Evolutionary conservation across 2,113 vertebrate genomes (phyloP).

Genomic region (Engystomops pustulosus): DNA sequence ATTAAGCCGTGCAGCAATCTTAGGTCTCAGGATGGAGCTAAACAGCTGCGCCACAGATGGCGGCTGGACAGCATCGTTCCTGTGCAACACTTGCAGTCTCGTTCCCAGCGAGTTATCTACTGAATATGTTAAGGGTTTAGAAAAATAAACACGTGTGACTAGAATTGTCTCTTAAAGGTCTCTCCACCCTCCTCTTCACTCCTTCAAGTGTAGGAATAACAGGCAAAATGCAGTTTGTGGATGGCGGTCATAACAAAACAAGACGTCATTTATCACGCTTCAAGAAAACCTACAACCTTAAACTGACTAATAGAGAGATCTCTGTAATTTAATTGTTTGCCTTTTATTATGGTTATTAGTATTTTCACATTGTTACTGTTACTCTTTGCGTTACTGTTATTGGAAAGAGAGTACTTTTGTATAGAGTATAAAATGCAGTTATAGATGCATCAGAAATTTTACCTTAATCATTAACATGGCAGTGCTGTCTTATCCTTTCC

Average conservation of each 20-base stretch:
- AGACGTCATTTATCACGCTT: background rate
- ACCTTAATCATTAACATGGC: no score
- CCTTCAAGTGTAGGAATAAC: slow-evolving; percentile 43
- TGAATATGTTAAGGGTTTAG: slow-evolving; percentile 31
- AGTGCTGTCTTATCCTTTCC: no score
- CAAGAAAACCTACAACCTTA: background rate
- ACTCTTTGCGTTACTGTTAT: no score
- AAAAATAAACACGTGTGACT: slow-evolving; percentile 53
- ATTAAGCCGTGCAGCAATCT: slow-evolving; percentile 44
- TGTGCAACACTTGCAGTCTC: slow-evolving; percentile 2
- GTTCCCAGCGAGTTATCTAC: slow-evolving; percentile 31
- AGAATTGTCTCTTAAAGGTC: slow-evolving; percentile 39
- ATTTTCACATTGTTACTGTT: no score
- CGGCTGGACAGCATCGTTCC: slow-evolving; percentile 15
- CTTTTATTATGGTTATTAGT: no score
- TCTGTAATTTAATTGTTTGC: no score
- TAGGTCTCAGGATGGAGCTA: slow-evolving; percentile 39
- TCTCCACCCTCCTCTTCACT: background rate
- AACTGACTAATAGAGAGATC: no score
- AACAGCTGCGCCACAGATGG: slow-evolving; percentile 54
- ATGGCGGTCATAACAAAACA: slow-evolving; percentile 20
- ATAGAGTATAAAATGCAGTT: no score
- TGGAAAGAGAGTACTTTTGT: no score
- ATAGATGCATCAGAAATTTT: no score
- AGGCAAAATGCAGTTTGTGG: slow-evolving; percentile 1